phyloP scores from a whole-genome alignment of 2,888 invertebrate genomes.

The Eupithecia pulchellata region DNA sequence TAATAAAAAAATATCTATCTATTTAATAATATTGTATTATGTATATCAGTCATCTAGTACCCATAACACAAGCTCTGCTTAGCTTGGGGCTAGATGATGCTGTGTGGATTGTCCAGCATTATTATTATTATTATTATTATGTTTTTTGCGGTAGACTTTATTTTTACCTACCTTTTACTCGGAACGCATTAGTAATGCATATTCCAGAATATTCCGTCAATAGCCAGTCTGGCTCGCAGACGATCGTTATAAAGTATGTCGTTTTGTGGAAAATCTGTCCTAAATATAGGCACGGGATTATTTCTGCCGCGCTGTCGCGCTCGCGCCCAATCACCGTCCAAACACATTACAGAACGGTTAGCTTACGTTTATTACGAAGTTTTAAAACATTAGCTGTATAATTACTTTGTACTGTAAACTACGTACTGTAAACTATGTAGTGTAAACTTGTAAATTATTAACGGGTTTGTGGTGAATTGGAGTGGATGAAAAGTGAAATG shows the following conservation, averaged over 20 bases:
- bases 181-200: background rate
- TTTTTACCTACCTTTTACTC: background rate
- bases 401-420: conserved; percentile 61
- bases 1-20: no score
- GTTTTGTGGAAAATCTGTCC: conserved; percentile 80
- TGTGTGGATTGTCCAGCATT: no score
- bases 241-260: conserved; percentile 75
- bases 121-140: no score
- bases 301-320: conserved; percentile 76
- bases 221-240: conserved; percentile 47
- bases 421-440: conserved; percentile 58
- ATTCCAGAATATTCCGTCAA: conserved; percentile 4
- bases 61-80: no score
- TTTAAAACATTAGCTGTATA: conserved; percentile 61
- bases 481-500: conserved; percentile 46
- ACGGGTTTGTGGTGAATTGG: conserved; percentile 35
- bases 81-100: no score
- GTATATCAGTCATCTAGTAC: no score
- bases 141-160: background rate
- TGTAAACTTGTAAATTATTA: conserved; percentile 43
- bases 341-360: conserved; percentile 73
- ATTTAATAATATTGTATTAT: no score
- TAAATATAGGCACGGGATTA: conserved; percentile 81
- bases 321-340: conserved; percentile 70
- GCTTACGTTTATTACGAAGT: conserved; percentile 68